Conservation (phyloP, 2,888 invertebrate genomes). For the Willowsia nigromaculata region DNA sequence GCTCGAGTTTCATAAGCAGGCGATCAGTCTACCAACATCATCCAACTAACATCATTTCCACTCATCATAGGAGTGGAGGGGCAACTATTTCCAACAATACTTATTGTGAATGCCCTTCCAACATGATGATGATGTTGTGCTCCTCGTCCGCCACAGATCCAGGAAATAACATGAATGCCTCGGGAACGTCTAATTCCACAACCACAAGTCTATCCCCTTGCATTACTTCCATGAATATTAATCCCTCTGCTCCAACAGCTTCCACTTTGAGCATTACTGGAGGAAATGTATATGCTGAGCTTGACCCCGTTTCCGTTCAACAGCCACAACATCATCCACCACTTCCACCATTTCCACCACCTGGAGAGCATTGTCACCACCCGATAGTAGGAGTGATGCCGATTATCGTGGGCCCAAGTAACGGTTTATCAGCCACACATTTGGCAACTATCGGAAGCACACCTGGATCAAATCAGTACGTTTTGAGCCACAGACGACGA, state of each 20-base stretch:
- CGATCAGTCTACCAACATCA: slow-evolving; percentile 49
- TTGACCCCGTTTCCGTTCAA: slow-evolving; percentile 57
- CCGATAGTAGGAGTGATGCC: slow-evolving; percentile 18
- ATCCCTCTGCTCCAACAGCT: slow-evolving; percentile 62
- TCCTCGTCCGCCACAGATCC: neutral
- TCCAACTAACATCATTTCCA: slow-evolving; percentile 48
- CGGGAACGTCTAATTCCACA: slow-evolving; percentile 22
- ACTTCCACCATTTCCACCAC: slow-evolving; percentile 33
- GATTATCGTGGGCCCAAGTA: neutral
- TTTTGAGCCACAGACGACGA: slow-evolving; percentile 51
- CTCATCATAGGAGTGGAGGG: slow-evolving; percentile 52
- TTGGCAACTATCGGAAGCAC: slow-evolving; percentile 24
- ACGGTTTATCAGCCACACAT: neutral
- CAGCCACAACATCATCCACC: slow-evolving; percentile 32
- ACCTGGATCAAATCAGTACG: slow-evolving; percentile 51
- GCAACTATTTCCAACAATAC: slow-evolving; percentile 60
- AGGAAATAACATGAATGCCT: slow-evolving; percentile 33
- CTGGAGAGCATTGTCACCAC: neutral
- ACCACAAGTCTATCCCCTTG: slow-evolving; percentile 55
- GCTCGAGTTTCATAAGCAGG: slow-evolving; percentile 65
- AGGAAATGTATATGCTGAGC: slow-evolving; percentile 64
- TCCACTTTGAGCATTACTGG: slow-evolving; percentile 56
- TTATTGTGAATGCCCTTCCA: slow-evolving; percentile 63
- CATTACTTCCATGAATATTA: slow-evolving; percentile 32
- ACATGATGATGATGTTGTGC: slow-evolving; percentile 67